These are phyloP conservation scores for Chlamydotis undulata DNA, from an alignment of 2,113 vertebrate species.

Conservation along the genomic window DNA sequence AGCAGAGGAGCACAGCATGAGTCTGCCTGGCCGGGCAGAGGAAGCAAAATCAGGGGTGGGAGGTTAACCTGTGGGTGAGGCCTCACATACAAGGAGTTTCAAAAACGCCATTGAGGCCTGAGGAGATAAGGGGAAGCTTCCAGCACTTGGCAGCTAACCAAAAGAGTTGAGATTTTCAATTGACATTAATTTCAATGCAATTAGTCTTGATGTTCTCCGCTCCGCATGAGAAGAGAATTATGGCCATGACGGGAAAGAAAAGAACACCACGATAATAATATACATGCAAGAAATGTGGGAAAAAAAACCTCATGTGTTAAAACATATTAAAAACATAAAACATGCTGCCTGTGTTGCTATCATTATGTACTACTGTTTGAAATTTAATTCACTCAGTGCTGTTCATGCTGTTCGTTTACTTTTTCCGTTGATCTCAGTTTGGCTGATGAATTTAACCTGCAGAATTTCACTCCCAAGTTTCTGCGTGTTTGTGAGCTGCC, in stretches of 20 bases:
- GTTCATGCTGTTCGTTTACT: slow-evolving; percentile 27
- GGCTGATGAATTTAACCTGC: neutral
- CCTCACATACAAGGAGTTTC: neutral
- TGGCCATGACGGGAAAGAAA: neutral
- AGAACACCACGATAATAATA: neutral
- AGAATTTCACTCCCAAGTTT: neutral
- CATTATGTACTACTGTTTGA: neutral
- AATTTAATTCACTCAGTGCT: slow-evolving; percentile 41
- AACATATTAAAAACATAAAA: slow-evolving; percentile 67
- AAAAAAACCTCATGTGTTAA: neutral
- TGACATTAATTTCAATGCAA: slow-evolving; percentile 38
- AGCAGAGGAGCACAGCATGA: neutral
- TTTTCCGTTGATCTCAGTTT: slow-evolving; percentile 20
- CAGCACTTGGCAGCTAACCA: neutral
- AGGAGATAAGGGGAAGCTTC: neutral
- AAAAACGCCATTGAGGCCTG: neutral
- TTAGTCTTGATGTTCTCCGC: slow-evolving; percentile 26
- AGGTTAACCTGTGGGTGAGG: neutral
- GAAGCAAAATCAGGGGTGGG: neutral
- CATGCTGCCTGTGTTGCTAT: neutral
- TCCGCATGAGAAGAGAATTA: neutral
- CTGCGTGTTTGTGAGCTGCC: neutral
- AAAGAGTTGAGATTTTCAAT: neutral
- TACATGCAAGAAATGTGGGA: neutral
- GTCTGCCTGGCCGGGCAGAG: neutral